Percentiles rank a stretch among this genome's conserved stretches.
Conservation (phyloP, 1,140 invertebrate species). For the Dinothrombium tinctorium region DNA sequence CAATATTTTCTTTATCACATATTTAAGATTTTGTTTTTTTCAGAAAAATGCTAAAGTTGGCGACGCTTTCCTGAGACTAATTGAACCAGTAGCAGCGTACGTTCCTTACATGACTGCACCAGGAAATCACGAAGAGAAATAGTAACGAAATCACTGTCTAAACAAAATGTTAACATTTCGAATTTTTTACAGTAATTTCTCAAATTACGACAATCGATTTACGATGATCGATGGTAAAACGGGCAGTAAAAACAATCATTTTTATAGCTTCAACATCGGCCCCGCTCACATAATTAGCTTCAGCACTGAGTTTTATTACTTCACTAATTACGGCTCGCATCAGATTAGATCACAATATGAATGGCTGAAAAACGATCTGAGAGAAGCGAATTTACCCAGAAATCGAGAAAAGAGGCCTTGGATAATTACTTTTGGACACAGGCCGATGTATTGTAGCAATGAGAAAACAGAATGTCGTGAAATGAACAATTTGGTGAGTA, state of each 20-base stretch:
- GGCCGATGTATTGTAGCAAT: constrained; percentile 93
- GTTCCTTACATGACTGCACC: constrained; percentile 72
- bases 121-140: constrained; percentile 65
- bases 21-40: constrained; percentile 4
- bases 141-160: constrained; percentile 24
- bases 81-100: constrained; percentile 58
- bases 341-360: constrained; percentile 59
- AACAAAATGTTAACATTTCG: not conserved
- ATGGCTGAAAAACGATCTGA: constrained; percentile 63
- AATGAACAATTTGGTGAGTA: not conserved
- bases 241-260: constrained; percentile 13
- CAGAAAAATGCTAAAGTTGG: constrained; percentile 45
- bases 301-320: constrained; percentile 86
- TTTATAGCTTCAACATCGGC: constrained; percentile 39
- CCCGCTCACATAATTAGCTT: constrained; percentile 72
- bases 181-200: constrained; percentile 44
- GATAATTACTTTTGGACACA: constrained; percentile 82
- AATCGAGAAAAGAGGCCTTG: constrained; percentile 49
- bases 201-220: constrained; percentile 57
- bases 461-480: constrained; percentile 55
- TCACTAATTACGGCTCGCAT: constrained; percentile 50
- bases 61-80: constrained; percentile 70
- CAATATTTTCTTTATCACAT: not conserved
- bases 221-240: constrained; percentile 14
- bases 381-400: constrained; percentile 28